Evolutionary conservation across 2,113 vertebrate genomes (phyloP).

Genomic region (Crotalus horridus): DNA sequence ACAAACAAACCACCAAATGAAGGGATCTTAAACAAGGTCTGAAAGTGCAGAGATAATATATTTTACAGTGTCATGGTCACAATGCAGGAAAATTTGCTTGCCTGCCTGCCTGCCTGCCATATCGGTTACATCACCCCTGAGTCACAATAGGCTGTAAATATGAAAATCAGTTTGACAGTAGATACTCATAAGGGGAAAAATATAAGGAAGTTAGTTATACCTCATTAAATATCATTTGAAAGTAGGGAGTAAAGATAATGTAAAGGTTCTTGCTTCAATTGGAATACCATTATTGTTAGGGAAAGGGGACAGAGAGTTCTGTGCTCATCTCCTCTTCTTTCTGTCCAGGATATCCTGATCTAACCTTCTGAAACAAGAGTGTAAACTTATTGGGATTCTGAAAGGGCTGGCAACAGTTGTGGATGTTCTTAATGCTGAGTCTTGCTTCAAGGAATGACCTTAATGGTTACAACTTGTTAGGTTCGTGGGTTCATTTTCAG

Average conservation of each 20-base stretch:
- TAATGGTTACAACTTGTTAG: conserved; percentile 28
- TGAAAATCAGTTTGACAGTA: background rate
- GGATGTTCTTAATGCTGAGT: background rate
- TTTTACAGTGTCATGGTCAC: background rate
- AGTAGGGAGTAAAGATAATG: background rate
- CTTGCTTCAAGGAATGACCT: conserved; percentile 6
- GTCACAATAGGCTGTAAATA: background rate
- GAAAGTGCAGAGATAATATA: background rate
- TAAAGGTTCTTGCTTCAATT: background rate
- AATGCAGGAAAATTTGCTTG: background rate
- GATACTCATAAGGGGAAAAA: background rate
- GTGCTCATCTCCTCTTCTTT: background rate
- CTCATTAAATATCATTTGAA: background rate
- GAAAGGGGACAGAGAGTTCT: background rate
- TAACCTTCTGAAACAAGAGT: conserved; percentile 1
- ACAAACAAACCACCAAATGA: background rate
- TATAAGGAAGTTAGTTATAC: background rate
- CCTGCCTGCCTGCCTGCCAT: background rate
- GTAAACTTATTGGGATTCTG: background rate
- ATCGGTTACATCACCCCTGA: background rate
- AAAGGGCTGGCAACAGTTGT: background rate
- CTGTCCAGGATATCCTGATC: conserved; percentile 1
- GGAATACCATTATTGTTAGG: background rate
- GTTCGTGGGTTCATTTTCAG: conserved; percentile 40
- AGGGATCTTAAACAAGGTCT: background rate